Conservation (phyloP, 92 coral and sea anemone genomes). For the Parazoanthus darwini region DNA sequence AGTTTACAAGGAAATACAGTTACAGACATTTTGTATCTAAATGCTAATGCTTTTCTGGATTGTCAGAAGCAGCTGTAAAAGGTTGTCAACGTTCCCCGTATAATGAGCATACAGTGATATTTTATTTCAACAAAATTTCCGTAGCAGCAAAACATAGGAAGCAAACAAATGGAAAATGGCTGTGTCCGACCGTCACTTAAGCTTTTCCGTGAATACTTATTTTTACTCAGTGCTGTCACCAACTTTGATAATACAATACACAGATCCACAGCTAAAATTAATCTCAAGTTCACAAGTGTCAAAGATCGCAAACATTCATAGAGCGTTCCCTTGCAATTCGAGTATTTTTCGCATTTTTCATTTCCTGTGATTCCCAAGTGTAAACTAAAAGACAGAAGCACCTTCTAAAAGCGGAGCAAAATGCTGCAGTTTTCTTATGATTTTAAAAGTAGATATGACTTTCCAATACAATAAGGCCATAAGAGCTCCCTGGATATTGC, state of each 20-base stretch:
- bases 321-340: background rate
- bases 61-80: background rate
- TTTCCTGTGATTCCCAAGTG: background rate
- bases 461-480: too few species aligned
- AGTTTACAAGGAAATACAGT: background rate
- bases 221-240: background rate
- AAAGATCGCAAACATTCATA: background rate
- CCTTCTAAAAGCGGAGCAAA: background rate
- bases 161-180: background rate
- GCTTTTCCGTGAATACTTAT: background rate
- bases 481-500: too few species aligned
- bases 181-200: background rate
- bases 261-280: background rate
- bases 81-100: background rate
- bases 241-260: background rate
- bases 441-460: background rate
- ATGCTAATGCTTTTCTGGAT: background rate
- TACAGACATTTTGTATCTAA: background rate
- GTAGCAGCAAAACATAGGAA: background rate
- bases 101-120: background rate
- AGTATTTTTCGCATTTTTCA: background rate
- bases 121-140: background rate
- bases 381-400: too few species aligned
- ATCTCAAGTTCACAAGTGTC: background rate
- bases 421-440: background rate